Conservation (phyloP, 2,797 vertebrate species). For the Hafferia zeledoni region DNA sequence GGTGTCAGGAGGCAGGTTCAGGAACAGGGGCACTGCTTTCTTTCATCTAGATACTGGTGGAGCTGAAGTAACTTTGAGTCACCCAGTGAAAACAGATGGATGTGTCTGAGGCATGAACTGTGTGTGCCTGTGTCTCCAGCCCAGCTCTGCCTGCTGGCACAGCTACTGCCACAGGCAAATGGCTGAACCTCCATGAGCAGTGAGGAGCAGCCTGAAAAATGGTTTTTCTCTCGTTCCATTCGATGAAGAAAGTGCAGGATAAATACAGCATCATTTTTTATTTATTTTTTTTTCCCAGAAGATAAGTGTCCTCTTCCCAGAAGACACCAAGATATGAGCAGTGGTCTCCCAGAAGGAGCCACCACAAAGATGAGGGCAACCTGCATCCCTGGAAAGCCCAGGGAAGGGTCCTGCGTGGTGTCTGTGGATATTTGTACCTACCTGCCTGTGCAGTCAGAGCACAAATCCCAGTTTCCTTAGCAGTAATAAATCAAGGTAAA, state of each 20-base stretch:
- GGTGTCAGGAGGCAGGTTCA: background rate
- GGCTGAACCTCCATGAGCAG: rapidly evolving
- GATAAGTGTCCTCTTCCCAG: background rate
- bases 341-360: background rate
- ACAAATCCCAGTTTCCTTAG: background rate
- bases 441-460: background rate
- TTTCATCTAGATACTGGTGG: background rate
- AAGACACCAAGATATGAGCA: background rate
- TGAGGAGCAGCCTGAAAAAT: background rate
- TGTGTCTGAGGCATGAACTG: rapidly evolving
- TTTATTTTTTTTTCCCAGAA: background rate
- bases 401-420: background rate
- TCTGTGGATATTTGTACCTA: background rate
- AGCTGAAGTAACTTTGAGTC: background rate
- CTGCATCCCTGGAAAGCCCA: background rate
- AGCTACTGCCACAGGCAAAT: background rate
- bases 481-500: background rate
- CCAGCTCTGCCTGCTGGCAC: background rate
- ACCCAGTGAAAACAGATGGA: background rate
- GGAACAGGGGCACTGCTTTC: background rate
- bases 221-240: background rate
- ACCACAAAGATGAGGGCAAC: background rate
- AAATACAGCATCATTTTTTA: background rate
- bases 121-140: background rate
- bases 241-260: background rate